Conservation (phyloP, 2,113 vertebrate species). For the Potamarius usumacintae region DNA sequence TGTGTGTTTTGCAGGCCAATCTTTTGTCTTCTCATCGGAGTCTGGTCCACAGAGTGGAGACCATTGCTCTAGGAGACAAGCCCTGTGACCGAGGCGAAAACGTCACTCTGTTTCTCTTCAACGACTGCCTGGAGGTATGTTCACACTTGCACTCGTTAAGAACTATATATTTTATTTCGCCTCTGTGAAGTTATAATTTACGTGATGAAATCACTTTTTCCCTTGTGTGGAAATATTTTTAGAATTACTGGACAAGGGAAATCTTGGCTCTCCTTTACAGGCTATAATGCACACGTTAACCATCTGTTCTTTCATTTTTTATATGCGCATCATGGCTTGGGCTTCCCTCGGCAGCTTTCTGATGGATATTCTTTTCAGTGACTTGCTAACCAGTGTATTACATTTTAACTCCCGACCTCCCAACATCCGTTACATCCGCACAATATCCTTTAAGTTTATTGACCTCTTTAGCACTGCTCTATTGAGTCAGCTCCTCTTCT, state of each 20-base stretch:
- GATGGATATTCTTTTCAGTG: neutral
- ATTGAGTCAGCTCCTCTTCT: constrained; percentile 13
- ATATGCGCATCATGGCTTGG: neutral
- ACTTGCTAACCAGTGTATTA: neutral
- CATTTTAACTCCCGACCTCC: constrained; percentile 12
- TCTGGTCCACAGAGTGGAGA: constrained; percentile 89
- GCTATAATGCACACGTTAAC: neutral
- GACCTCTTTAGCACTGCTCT: constrained; percentile 1
- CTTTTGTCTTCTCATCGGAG: constrained; percentile 94
- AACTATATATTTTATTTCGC: constrained; percentile 1
- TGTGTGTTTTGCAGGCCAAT: constrained; percentile 81
- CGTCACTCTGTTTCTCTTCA: constrained; percentile 97
- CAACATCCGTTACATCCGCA: neutral
- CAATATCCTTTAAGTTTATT: neutral
- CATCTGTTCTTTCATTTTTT: constrained; percentile 12
- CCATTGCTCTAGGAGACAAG: constrained; percentile 86
- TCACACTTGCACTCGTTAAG: constrained; percentile 19
- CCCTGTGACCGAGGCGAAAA: constrained; percentile 94
- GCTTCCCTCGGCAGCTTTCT: neutral
- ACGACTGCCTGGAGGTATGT: constrained; percentile 91
- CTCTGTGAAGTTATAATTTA: neutral
- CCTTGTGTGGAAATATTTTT: constrained; percentile 1
- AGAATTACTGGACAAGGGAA: neutral
- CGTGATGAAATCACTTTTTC: neutral
- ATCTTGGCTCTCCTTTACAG: constrained; percentile 5